phyloP scores from a whole-genome alignment of 2,797 vertebrate genomes.

The Tympanoctomys barrerae region DNA sequence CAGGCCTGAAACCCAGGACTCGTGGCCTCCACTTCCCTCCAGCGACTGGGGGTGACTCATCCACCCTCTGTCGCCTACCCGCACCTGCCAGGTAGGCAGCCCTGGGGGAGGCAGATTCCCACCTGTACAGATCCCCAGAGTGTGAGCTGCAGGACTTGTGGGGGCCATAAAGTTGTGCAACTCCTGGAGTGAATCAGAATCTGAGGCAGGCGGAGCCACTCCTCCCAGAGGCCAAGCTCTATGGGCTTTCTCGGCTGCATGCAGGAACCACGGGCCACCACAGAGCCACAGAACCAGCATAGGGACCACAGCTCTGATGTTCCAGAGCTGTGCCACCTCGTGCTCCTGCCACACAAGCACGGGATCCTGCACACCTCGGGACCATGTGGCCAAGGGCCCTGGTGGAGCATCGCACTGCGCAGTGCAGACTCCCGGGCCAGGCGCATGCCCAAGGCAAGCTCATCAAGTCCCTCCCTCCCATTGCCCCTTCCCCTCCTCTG shows the following conservation, averaged over 20 bases:
- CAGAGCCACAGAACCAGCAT: background rate
- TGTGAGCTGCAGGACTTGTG: background rate
- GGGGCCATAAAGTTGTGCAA: constrained; percentile 22
- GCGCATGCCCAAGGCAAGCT: background rate
- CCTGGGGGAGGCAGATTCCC: background rate
- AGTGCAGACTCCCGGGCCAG: background rate
- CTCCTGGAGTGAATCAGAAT: constrained; percentile 25
- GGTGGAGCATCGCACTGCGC: no score
- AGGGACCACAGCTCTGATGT: background rate
- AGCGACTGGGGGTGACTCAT: background rate
- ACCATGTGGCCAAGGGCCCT: background rate
- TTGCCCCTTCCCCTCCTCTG: background rate
- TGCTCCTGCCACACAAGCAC: background rate
- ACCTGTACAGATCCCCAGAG: constrained; percentile 22
- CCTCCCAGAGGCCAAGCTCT: background rate
- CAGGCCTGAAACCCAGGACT: background rate
- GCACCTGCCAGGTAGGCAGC: constrained; percentile 42
- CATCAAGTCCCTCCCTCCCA: background rate
- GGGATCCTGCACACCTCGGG: background rate
- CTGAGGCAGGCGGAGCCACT: background rate
- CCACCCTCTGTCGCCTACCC: background rate
- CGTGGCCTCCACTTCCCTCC: background rate
- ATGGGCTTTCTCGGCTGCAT: background rate
- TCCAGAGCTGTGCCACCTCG: background rate
- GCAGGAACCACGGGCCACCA: background rate